Evolutionary conservation across 2,797 vertebrate species (phyloP).

Genomic region (Anas acuta): DNA sequence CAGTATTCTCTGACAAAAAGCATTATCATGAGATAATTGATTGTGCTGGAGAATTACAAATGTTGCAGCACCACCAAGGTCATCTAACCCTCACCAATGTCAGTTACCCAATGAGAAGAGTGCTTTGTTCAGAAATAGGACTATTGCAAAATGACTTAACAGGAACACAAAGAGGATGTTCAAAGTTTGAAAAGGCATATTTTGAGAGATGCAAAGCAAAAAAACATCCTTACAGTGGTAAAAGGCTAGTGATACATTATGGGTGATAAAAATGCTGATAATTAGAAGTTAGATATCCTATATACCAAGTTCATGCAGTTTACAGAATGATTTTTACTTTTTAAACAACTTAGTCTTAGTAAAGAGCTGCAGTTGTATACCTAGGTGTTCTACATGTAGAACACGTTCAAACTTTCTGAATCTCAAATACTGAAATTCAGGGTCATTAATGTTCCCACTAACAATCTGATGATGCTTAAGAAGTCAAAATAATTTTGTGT

Average conservation of each 20-base stretch:
- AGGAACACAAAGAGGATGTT: neutral
- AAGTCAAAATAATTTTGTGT: neutral
- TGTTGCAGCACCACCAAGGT: conserved; percentile 40
- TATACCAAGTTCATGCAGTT: neutral
- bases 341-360: neutral
- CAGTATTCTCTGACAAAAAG: conserved; percentile 55
- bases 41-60: conserved; percentile 46
- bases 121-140: conserved; percentile 35
- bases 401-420: neutral
- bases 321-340: neutral
- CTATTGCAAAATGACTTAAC: neutral
- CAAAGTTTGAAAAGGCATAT: neutral
- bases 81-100: conserved; percentile 10
- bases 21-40: conserved; percentile 35
- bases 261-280: neutral
- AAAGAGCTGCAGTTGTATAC: neutral
- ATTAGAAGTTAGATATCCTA: neutral
- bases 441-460: neutral
- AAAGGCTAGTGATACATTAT: neutral
- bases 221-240: neutral
- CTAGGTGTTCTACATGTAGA: neutral
- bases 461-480: neutral
- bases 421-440: neutral
- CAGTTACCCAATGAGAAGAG: neutral
- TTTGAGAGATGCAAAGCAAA: neutral